These are phyloP conservation scores for Netelia virgata DNA, from an alignment of 2,888 invertebrate species.

Conservation along the genomic window DNA sequence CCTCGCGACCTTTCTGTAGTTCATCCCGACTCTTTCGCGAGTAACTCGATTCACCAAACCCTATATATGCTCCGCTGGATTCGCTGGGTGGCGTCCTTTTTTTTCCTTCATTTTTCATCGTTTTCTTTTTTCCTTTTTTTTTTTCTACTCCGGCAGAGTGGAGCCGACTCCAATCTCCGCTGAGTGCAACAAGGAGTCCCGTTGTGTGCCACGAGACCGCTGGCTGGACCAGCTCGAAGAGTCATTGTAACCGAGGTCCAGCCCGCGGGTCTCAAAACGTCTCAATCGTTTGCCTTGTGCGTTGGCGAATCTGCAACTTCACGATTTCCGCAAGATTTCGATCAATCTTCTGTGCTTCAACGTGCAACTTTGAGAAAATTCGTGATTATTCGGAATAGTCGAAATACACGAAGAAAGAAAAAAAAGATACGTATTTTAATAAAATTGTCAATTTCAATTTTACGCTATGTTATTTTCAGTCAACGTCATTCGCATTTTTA, in stretches of 20 bases:
- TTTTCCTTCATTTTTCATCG: conserved; percentile 1
- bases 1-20: background rate
- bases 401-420: background rate
- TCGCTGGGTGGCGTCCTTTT: conserved; percentile 27
- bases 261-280: conserved; percentile 39
- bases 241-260: conserved; percentile 56
- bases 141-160: conserved; percentile 32
- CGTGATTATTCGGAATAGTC: background rate
- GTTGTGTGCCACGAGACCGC: conserved; percentile 57
- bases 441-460: background rate
- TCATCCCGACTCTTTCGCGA: conserved; percentile 22
- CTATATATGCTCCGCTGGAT: conserved; percentile 13
- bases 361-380: background rate
- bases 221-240: conserved; percentile 44
- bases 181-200: conserved; percentile 63
- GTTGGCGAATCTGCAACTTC: conserved; percentile 48
- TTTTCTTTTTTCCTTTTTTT: conserved; percentile 4
- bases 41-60: conserved; percentile 44
- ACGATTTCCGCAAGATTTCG: conserved; percentile 19
- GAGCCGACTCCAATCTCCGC: conserved; percentile 53
- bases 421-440: background rate
- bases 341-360: conserved; percentile 13
- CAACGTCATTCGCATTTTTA: background rate
- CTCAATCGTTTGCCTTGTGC: conserved; percentile 61
- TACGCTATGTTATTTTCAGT: background rate